phyloP scores from a whole-genome alignment of 2,888 invertebrate genomes.

The Scrobipalpa atriplicella region DNA sequence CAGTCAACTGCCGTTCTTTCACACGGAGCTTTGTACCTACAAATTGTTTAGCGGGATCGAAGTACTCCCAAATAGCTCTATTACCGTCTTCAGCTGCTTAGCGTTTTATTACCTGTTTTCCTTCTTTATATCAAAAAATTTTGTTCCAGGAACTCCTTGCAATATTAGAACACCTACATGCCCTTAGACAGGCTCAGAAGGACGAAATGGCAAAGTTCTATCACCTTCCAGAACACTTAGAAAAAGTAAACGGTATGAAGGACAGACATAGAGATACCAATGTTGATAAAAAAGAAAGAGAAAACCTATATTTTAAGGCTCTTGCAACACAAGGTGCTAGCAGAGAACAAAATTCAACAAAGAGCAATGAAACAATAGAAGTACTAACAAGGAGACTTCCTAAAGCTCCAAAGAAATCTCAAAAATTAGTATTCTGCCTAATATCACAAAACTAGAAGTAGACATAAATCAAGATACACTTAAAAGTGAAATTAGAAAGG shows the following conservation, averaged over 20 bases:
- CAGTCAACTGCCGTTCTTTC: background rate
- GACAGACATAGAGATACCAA: conserved; percentile 76
- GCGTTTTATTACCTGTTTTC: no score
- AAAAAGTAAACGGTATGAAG: conserved; percentile 58
- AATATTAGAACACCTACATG: conserved; percentile 68
- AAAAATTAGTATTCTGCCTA: background rate
- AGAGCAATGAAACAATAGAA: background rate
- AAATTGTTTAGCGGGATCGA: no score
- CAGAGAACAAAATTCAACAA: background rate
- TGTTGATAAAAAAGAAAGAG: conserved; percentile 73
- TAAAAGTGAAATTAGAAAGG: background rate
- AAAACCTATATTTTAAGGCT: conserved; percentile 80
- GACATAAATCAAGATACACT: background rate
- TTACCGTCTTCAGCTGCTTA: no score
- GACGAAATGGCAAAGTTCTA: conserved; percentile 60
- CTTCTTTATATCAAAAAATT: background rate
- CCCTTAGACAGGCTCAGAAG: conserved; percentile 66
- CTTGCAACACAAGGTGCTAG: background rate
- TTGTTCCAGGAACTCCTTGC: conserved; percentile 63
- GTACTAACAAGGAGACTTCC: background rate
- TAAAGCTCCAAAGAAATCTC: background rate
- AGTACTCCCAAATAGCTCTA: no score
- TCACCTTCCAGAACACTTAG: conserved; percentile 62
- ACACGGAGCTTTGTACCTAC: background rate
- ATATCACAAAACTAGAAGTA: background rate